Evolutionary conservation across 2,113 vertebrate genomes (phyloP), one percentile per base, ranked within the genome.

Genomic region (Bufo gargarizans): DNA sequence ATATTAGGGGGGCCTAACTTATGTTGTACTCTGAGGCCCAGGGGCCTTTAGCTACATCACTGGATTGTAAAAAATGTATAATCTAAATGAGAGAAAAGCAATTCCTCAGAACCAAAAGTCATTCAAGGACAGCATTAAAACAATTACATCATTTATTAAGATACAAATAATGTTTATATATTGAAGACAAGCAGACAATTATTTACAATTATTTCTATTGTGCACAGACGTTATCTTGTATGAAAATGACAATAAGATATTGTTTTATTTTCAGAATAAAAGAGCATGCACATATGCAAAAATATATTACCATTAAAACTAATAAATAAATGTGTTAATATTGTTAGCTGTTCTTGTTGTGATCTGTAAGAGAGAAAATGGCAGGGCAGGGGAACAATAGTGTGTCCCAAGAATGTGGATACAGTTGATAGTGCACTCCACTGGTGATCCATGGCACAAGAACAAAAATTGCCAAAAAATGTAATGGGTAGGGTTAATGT

Each of bases 41-140:
- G 72, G 47, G 45, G 72, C 72, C 72, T 49, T 14, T 76, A 76
- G 72, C 72, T 76, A 76, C 47, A 76, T 49, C 47, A 76, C 17
- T 76, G 71, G 16, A 74, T 74, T 74, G 72, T 50, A 50, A 76
- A 49, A 76, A 76, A 76, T 76, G 45, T 50, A 76, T 50, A 76
- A 76, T 76, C 17, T 20, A 76, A 49, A 76, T 76, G 49, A 4
- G 72, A 76, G 33, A 50, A 76, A 76, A 76, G 17, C 45, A 20
- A 76, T 76, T 76, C 47, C 9, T 7, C 45, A 49, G 47, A 45
- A 76, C 8, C 47, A 50, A 47, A 74, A 49, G 72, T 49, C 72
- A 76, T 76, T 76, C 72, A 76, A 76, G 72, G 72, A 76, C 72
- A 76, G 11, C 72, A 76, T 20, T 76, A 50, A 50, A 76, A 49